These are phyloP conservation scores for Maniola jurtina DNA, from an alignment of 1,140 invertebrate species.

Conservation along the genomic window DNA sequence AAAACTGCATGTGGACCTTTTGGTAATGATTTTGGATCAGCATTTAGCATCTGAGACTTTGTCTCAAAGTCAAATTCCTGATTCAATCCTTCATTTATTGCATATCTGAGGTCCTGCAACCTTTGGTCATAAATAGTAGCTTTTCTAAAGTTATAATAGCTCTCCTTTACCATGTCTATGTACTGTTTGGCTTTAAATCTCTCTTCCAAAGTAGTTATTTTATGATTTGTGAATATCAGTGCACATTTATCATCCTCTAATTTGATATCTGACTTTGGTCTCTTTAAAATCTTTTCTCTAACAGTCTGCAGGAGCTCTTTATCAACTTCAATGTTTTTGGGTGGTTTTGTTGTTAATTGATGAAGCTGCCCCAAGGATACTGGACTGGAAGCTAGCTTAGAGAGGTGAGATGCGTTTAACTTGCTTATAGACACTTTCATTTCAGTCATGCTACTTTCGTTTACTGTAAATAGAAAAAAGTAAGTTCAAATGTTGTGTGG, in stretches of 20 bases:
- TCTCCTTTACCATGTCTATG: conserved; percentile 70
- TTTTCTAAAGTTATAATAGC: conserved; percentile 76
- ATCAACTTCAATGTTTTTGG: conserved; percentile 59
- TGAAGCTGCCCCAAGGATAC: conserved; percentile 80
- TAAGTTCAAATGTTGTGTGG: not conserved
- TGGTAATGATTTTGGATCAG: conserved; percentile 30
- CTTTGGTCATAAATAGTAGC: conserved; percentile 72
- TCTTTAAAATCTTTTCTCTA: conserved; percentile 68
- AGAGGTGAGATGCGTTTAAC: conserved; percentile 81
- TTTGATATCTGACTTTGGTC: conserved; percentile 43
- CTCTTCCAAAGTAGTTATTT: conserved; percentile 58
- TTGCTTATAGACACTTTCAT: conserved; percentile 82
- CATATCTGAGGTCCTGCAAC: conserved; percentile 71
- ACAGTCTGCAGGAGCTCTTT: conserved; percentile 70
- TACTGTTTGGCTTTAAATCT: conserved; percentile 62
- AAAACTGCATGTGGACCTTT: conserved; percentile 68
- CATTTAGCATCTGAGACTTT: conserved; percentile 25
- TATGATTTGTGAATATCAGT: conserved; percentile 65
- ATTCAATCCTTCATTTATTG: conserved; percentile 73
- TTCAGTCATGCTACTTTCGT: conserved; percentile 79
- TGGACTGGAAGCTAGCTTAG: conserved; percentile 80
- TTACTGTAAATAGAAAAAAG: conserved; percentile 76
- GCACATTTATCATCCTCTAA: conserved; percentile 73
- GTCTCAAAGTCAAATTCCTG: conserved; percentile 59
- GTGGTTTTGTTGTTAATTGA: conserved; percentile 71